Conservation (phyloP, 2,888 invertebrate genomes). For the Meiosimyza decipiens region DNA sequence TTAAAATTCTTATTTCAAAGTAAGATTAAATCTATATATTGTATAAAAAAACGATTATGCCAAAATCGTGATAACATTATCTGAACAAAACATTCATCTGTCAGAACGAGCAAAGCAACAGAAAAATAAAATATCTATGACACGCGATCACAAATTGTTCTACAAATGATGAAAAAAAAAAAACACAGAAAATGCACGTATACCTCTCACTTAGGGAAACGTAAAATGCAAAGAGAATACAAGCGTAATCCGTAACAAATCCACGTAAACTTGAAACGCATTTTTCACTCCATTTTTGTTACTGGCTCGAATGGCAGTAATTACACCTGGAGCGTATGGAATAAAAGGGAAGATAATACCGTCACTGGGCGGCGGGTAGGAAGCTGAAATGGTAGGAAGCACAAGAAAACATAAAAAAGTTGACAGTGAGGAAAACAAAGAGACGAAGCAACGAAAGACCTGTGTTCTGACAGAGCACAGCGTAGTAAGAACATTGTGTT, state of each 20-base stretch:
- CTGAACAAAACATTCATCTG: too few species aligned
- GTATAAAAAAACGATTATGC: too few species aligned
- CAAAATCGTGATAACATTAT: too few species aligned
- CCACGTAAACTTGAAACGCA: conserved; percentile 18
- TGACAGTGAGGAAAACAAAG: background rate
- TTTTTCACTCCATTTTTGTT: conserved; percentile 21
- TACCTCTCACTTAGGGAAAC: background rate
- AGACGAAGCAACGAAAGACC: background rate
- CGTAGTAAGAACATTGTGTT: background rate
- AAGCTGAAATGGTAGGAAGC: background rate
- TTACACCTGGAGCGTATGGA: conserved; percentile 10
- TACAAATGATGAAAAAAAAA: background rate
- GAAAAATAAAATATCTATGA: background rate
- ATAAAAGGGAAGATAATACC: background rate
- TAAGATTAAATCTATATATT: too few species aligned
- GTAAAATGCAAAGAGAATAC: background rate
- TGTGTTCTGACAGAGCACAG: background rate
- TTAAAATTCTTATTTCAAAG: too few species aligned
- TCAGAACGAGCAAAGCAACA: background rate
- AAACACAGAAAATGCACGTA: background rate
- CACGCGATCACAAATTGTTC: conserved; percentile 24
- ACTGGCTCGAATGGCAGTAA: conserved; percentile 3
- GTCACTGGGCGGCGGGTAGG: too few species aligned
- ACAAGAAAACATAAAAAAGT: background rate
- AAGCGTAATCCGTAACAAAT: conserved; percentile 21